Conservation (phyloP, 2,113 vertebrate species). For the Tauraco erythrolophus region DNA sequence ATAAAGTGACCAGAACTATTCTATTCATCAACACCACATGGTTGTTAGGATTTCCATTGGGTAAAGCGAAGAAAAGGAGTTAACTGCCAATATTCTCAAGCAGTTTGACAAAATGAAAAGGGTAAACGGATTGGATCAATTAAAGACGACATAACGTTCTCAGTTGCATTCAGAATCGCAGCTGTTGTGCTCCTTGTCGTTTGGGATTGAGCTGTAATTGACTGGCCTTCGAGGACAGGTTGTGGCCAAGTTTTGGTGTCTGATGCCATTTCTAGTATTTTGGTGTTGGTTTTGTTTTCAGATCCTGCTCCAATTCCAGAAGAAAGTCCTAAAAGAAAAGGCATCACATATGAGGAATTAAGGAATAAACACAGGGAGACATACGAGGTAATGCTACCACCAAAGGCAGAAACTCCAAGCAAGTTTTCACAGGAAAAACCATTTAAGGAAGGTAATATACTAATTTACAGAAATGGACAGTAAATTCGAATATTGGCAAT, state of each 20-base stretch:
- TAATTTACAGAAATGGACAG: not conserved
- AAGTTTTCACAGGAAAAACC: slow-evolving; percentile 73
- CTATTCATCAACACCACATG: not conserved
- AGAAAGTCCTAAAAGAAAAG: slow-evolving; percentile 78
- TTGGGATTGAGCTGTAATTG: not conserved
- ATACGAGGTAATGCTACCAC: slow-evolving; percentile 73
- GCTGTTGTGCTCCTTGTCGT: not conserved
- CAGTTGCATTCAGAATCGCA: not conserved
- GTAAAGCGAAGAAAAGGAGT: not conserved
- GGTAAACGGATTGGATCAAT: not conserved
- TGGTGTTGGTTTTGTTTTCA: slow-evolving; percentile 62
- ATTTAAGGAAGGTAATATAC: slow-evolving; percentile 74
- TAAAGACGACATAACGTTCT: not conserved
- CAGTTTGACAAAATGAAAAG: not conserved
- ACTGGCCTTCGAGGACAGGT: not conserved
- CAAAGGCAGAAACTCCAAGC: slow-evolving; percentile 73
- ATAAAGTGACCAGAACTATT: not conserved
- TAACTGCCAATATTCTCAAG: not conserved
- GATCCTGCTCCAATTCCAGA: slow-evolving; percentile 70
- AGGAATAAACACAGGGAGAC: slow-evolving; percentile 81
- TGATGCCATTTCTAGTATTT: not conserved
- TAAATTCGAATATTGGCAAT: not conserved
- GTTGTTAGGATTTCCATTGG: not conserved
- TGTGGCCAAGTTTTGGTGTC: not conserved
- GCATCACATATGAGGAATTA: slow-evolving; percentile 82